Evolutionary conservation across 2,888 invertebrate species (phyloP), one percentile per base, ranked within the genome.

Genomic region (Melinaea menophilus): DNA sequence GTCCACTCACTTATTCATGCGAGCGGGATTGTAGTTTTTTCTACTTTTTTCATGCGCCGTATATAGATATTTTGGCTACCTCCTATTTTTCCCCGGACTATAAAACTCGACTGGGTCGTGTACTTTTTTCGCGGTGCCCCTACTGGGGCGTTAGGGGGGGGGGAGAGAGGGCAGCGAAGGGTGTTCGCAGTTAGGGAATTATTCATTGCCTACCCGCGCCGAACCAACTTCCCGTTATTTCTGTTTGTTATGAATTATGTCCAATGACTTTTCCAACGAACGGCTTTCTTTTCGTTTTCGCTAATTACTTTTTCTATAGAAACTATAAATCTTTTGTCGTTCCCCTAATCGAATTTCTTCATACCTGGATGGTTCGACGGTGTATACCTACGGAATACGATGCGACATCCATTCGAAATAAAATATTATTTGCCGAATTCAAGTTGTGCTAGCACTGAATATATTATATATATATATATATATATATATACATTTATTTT

Each of bases 171-270:
- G 76, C 79, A 77, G 81, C 76, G 79, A 81, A 79, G 88, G 88
- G 86, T 82, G 88, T 87, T 86, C 87, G 86, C 88, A 86, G 89
- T 89, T 88, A 88, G 87, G 85, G 87, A 90, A 90, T 90, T 90
- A 90, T 90, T 90, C 90, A 90, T 90, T 89, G 90, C 90, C 89
- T 83, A 86, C 90, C 90, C 88, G 79, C 85, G 83, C 88, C 86
- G 84, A 88, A 88, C 86, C 80, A 85, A 86, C 86, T 86, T 88
- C 85, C 87, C 86, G 87, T 89, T 90, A 90, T 89, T 90, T 89
- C 84, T 89, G 88, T 88, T 89, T 89, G 90, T 88, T 90, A 90
- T 90, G 88, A 90, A 89, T 89, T 89, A 90, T 90, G 84, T 86
- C 86, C 86, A 86, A 88, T 88, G 88, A 89, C 88, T 88, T 88